Conservation (phyloP, 2,797 vertebrate genomes). For the Dermochelys coriacea region DNA sequence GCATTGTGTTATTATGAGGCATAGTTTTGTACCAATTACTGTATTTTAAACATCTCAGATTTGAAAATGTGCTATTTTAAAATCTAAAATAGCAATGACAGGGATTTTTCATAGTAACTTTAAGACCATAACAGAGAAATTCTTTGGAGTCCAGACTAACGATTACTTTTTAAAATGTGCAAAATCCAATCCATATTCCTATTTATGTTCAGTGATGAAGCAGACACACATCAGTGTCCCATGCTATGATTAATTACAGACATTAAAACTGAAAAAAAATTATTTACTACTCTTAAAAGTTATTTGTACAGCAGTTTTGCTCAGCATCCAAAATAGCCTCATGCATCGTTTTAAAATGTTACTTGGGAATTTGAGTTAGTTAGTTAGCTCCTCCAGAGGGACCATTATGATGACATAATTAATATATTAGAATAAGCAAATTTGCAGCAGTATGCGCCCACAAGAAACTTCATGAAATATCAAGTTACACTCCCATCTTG, state of each 20-base stretch:
- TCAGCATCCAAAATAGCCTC: neutral
- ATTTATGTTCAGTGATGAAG: neutral
- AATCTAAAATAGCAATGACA: neutral
- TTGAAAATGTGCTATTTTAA: neutral
- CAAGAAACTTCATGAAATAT: neutral
- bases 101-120: neutral
- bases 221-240: neutral
- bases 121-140: neutral
- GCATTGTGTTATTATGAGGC: neutral
- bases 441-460: neutral
- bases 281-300: neutral
- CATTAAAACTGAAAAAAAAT: neutral
- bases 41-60: neutral
- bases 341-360: neutral
- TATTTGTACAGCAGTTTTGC: neutral
- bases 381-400: neutral
- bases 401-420: accelerated
- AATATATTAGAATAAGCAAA: neutral
- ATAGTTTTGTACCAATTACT: neutral
- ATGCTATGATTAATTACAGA: neutral
- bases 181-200: neutral
- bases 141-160: neutral
- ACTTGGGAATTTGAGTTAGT: accelerated
- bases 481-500: neutral
- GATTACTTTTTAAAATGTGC: neutral